Base-by-base conservation (phyloP, 2,888 invertebrate species). In the Epistrophe eligans region DNA sequence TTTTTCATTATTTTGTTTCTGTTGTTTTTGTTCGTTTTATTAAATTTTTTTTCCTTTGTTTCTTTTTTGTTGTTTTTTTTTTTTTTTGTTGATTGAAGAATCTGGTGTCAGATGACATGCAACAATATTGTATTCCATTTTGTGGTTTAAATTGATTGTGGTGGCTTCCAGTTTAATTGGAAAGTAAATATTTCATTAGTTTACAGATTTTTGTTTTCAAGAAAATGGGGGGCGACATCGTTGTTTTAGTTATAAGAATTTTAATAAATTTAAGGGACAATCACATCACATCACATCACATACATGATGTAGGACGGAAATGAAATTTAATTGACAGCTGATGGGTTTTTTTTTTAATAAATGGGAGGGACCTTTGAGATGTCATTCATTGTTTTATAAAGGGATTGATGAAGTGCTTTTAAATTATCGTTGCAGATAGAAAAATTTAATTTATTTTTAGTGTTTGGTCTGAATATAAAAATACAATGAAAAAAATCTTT, bases 171-270 rank as follows among this genome's bases (percentile, higher is more conserved):
- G 72, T 83, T 87, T 87, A 87, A 87, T 87, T 87, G 87, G 67
- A 87, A 87, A 87, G 79, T 79, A 87, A 87, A 87, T 87, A 87
- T 83, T 87, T 87, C 79, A 87, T 83, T 83, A 83, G 74, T 67
- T 71, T 57, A 73, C 73, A 73, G 67, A 85, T 85, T 81, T 77
- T 43, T 0, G 17, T 9, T 11, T 32, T n/a, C 0, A 15, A 15
- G 15, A 19, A 52, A 15, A 52, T 19, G 48, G 38, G 55, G 62
- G 48, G 6, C 2, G 13, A 67, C 15, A 35, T 35, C 38, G 38
- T 35, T 38, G 35, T 35, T 9, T 1, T 35, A 40, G 66, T 35
- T 28, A n/a, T n/a, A 24, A 52, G 52, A 57, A 38, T 55, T 52
- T 67, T 77, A 43, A 64, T 55, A 55, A 67, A 50, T 38, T 67